These are phyloP conservation scores for Fulica atra DNA, from an alignment of 2,113 vertebrate species.

Conservation along the genomic window DNA sequence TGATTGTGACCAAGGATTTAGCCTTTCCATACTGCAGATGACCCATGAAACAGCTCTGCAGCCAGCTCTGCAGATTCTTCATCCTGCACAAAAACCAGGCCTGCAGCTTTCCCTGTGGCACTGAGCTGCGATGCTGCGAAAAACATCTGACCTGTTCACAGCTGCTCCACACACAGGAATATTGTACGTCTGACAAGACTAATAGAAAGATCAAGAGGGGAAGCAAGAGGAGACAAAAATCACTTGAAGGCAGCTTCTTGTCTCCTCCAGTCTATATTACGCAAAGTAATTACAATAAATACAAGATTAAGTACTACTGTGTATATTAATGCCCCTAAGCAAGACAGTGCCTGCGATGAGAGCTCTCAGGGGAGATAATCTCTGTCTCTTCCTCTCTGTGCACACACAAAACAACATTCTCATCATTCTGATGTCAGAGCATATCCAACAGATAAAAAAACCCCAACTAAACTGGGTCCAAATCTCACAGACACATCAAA, in stretches of 20 bases:
- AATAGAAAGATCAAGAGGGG: neutral
- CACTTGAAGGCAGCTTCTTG: neutral
- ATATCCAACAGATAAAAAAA: neutral
- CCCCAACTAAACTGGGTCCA: neutral
- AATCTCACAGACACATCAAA: slow-evolving; percentile 62
- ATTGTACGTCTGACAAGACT: neutral
- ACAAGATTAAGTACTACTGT: neutral
- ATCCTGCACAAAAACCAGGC: neutral
- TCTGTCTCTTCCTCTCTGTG: neutral
- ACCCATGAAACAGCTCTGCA: neutral
- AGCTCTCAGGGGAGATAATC: neutral
- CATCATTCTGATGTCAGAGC: neutral
- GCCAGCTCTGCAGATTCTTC: neutral
- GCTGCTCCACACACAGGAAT: neutral
- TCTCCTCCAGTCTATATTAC: neutral
- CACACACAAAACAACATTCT: neutral
- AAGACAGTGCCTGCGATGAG: neutral
- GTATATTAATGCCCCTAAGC: neutral
- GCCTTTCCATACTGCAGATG: neutral
- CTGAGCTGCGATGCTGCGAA: neutral
- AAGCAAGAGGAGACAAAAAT: neutral
- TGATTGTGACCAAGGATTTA: neutral
- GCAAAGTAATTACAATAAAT: neutral
- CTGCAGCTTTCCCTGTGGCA: neutral
- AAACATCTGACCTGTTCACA: neutral